Conservation (phyloP, 2,888 invertebrate species). For the Chaetogeoica ovagalla region DNA sequence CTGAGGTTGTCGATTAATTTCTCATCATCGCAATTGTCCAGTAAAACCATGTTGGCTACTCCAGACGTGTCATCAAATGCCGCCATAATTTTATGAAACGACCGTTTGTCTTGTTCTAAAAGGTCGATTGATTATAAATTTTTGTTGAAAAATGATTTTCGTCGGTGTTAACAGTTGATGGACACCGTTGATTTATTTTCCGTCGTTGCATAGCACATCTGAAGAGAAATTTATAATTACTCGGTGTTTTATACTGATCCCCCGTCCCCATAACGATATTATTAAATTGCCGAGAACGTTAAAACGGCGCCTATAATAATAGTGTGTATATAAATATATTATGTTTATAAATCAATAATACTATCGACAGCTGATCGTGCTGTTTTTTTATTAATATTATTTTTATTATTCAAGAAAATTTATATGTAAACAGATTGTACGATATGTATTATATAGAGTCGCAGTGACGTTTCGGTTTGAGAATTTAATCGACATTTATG, state of each 20-base stretch:
- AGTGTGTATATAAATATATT: too few relatives aligned
- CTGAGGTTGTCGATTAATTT: conserved; percentile 85
- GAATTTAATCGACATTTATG: conserved; percentile 22
- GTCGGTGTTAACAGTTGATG: too few relatives aligned
- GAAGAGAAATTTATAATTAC: too few relatives aligned
- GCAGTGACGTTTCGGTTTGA: conserved; percentile 13
- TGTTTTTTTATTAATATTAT: background rate
- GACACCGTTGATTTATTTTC: background rate
- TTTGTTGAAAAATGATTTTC: background rate
- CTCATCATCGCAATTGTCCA: conserved; percentile 80
- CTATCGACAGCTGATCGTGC: background rate
- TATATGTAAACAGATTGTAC: background rate
- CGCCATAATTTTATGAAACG: background rate
- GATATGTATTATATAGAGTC: background rate
- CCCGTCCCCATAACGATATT: too few relatives aligned
- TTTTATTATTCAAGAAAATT: background rate
- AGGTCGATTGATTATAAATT: background rate
- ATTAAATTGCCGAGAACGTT: too few relatives aligned
- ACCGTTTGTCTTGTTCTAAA: background rate
- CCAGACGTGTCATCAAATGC: conserved; percentile 63
- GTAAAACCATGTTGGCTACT: conserved; percentile 87
- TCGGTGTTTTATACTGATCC: too few relatives aligned
- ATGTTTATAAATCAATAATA: conserved; percentile 13
- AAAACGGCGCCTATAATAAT: background rate
- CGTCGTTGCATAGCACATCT: background rate